phyloP scores from a whole-genome alignment of 2,888 invertebrate genomes.

The Erynnis tages region DNA sequence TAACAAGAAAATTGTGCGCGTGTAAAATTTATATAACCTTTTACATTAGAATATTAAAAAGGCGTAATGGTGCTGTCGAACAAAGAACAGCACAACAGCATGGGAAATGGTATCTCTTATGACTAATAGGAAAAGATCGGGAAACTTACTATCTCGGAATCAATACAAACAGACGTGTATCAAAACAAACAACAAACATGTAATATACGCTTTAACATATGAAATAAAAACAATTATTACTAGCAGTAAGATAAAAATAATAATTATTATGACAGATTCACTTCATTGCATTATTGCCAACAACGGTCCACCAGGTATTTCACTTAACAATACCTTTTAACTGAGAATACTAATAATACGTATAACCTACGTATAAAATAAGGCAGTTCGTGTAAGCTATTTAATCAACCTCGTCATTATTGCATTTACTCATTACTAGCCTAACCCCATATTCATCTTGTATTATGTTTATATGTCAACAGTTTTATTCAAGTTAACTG shows the following conservation, averaged over 20 bases:
- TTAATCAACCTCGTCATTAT: conserved; percentile 19
- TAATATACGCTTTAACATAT: conserved; percentile 20
- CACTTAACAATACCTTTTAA: conserved; percentile 7
- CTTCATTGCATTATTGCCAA: conserved; percentile 10
- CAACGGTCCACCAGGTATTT: conserved; percentile 13
- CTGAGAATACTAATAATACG: conserved; percentile 17
- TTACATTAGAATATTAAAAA: conserved; percentile 19
- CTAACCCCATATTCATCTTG: no score
- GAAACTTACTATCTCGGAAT: conserved; percentile 20
- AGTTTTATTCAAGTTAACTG: no score
- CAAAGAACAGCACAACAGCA: conserved; percentile 12
- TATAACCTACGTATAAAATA: conserved; percentile 25
- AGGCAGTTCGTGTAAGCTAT: conserved; percentile 17
- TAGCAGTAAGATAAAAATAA: conserved; percentile 13
- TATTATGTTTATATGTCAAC: no score
- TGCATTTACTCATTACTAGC: conserved; percentile 1
- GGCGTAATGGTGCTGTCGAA: conserved; percentile 10
- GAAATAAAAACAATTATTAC: conserved; percentile 24
- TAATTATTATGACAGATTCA: conserved; percentile 1
- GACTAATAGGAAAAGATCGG: conserved; percentile 22
- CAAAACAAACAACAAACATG: conserved; percentile 22
- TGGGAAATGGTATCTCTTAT: conserved; percentile 19
- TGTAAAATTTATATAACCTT: conserved; percentile 12
- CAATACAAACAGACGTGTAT: conserved; percentile 22
- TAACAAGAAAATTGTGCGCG: conserved; percentile 26